These are phyloP conservation scores for Turritopsis rubra DNA, from an alignment of 30 jellyfish, hydroid and myxozoan genomes.

Conservation along the genomic window DNA sequence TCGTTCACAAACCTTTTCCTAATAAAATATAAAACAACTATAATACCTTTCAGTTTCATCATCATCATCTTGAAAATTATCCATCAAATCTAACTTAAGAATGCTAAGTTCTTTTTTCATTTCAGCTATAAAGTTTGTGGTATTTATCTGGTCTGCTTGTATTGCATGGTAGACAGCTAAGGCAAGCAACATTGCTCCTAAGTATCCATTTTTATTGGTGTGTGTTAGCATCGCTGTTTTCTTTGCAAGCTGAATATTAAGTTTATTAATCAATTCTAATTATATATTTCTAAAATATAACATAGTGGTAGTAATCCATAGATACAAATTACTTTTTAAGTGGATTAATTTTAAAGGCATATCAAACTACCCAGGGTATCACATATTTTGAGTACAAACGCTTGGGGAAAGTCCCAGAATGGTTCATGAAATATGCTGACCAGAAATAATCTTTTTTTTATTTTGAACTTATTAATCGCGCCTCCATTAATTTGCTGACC, in stretches of 20 bases:
- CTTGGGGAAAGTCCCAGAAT: no score
- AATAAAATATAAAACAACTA: no score
- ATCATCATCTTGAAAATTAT: neutral
- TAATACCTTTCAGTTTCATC: neutral
- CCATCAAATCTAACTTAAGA: neutral
- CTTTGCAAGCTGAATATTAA: constrained; percentile 62
- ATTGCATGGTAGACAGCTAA: constrained; percentile 61
- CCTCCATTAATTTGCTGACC: no score
- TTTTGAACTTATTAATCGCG: no score
- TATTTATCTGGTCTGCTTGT: neutral
- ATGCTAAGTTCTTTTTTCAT: constrained; percentile 2
- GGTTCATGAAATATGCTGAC: no score
- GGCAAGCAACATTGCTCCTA: constrained; percentile 92
- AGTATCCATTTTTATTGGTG: constrained; percentile 63
- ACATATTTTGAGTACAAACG: no score
- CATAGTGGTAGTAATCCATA: neutral
- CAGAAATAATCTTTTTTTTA: no score
- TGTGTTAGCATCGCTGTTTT: constrained; percentile 72
- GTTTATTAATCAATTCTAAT: neutral
- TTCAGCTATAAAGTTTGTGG: constrained; percentile 27
- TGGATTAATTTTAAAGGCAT: no score
- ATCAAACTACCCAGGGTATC: no score
- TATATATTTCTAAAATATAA: neutral
- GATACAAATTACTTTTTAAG: no score
- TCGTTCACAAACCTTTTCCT: no score